Conservation (phyloP, 1,140 invertebrate genomes). For the Zaprionus tsacasi region DNA sequence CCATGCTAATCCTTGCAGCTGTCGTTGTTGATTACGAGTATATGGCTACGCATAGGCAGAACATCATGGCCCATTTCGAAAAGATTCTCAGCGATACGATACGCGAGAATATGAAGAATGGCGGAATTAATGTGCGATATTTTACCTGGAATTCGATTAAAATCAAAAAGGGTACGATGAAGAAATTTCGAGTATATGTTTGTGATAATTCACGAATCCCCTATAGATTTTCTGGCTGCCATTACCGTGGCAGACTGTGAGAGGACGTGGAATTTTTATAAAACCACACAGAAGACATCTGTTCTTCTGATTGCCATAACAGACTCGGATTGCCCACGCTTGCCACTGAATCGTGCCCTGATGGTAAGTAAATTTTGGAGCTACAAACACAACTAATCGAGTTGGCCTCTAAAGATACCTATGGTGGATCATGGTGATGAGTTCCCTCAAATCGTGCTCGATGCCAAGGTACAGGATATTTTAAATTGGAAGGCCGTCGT, state of each 20-base stretch:
- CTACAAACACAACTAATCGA: background rate
- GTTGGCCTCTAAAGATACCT: constrained; percentile 85
- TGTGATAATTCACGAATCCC: background rate
- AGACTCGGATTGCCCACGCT: constrained; percentile 89
- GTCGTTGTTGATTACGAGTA: constrained; percentile 87
- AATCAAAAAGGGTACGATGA: constrained; percentile 87
- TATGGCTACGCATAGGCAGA: constrained; percentile 86
- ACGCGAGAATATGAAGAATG: constrained; percentile 87
- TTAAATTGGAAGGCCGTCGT: constrained; percentile 89
- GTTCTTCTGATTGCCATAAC: constrained; percentile 88
- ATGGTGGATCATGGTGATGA: constrained; percentile 87
- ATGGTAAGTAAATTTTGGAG: constrained; percentile 79
- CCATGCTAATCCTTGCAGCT: constrained; percentile 79
- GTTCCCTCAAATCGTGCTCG: constrained; percentile 90
- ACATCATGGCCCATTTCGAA: constrained; percentile 86
- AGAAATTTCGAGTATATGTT: background rate
- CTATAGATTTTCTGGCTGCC: constrained; percentile 88
- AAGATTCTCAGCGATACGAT: constrained; percentile 86
- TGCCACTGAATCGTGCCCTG: constrained; percentile 87
- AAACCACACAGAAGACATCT: constrained; percentile 86
- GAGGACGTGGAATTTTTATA: constrained; percentile 89
- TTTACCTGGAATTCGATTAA: constrained; percentile 88
- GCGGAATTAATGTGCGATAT: constrained; percentile 87
- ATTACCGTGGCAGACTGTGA: constrained; percentile 89
- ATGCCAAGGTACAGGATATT: constrained; percentile 87